Conservation (phyloP, 2,113 vertebrate genomes). For the Nipponia nippon region DNA sequence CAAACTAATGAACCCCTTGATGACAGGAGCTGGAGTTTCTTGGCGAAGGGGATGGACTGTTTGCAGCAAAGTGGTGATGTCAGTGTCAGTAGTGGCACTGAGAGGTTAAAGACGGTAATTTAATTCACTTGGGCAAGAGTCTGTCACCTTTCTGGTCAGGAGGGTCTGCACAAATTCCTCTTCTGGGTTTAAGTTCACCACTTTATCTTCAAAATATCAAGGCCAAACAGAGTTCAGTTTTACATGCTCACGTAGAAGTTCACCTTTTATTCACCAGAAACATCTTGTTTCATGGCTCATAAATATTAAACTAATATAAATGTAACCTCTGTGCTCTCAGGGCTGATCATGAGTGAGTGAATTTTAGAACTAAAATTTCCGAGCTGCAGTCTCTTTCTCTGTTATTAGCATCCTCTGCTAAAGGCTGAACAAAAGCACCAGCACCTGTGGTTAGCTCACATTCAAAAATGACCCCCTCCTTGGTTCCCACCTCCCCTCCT, state of each 20-base stretch:
- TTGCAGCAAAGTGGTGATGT: constrained; percentile 6
- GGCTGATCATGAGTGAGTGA: background rate
- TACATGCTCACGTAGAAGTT: background rate
- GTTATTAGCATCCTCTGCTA: background rate
- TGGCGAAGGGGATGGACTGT: background rate
- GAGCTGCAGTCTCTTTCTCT: background rate
- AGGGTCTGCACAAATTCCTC: background rate
- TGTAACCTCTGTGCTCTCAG: constrained; percentile 29
- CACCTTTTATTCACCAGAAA: constrained; percentile 50
- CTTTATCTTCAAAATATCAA: constrained; percentile 16
- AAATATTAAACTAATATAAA: constrained; percentile 64
- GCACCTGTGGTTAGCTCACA: background rate
- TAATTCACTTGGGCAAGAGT: background rate
- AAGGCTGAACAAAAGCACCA: background rate
- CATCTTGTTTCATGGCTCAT: constrained; percentile 53
- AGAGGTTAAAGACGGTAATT: constrained; percentile 28
- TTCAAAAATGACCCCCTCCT: background rate
- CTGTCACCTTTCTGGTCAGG: background rate
- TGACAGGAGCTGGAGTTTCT: background rate
- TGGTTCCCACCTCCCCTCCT: background rate
- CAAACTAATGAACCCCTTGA: constrained; percentile 33
- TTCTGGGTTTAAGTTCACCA: constrained; percentile 25
- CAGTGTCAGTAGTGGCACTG: background rate
- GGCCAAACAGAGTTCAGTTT: constrained; percentile 33
- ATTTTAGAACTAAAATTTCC: background rate